Base-by-base conservation (phyloP, 2,888 invertebrate genomes). In the Aporophyla nigra region DNA sequence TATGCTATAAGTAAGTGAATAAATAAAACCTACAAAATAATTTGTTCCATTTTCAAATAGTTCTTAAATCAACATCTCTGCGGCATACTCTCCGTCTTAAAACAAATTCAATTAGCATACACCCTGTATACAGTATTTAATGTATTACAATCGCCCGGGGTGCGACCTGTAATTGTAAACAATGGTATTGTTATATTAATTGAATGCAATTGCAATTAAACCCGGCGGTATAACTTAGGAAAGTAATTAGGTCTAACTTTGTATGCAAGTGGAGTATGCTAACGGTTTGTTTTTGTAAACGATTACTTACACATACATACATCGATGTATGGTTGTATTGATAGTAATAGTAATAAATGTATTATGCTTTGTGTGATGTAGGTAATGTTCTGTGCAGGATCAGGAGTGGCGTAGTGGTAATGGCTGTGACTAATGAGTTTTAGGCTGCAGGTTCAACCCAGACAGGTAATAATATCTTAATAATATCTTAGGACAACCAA, bases 111-210 rank as follows among this genome's bases (percentile, higher is more conserved):
- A 63, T 49, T 67, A 5, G 3, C 14, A 12, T 19, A 24, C 80
- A 71, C 2, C 46, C 71, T 80, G 54, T 76, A 66, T 63, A 68
- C 49, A 65, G 73, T 69, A 74, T 27, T 67, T 67, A 82, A 85
- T 65, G 58, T 86, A 84, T 72, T 68, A 76, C 82, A 78, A 84
- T 87, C 86, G 90, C 90, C 85, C 73, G 56, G 88, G 92, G 90
- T 82, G 81, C 84, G 80, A 83, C 84, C 84, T 86, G 89, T 90
- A 87, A 91, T 91, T 91, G 92, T 93, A 93, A 93, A 94, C 94
- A 94, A 94, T 94, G 86, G 90, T 86, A 90, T 90, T 91, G 92
- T 92, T 88, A 90, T 93, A 93, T 93, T 94, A 93, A 93, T 93
- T 93, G 89, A 93, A 91, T 88, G 89, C 91, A 91, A 89, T 91